Conservation (phyloP, 1,140 invertebrate species). For the Watersipora subatra region DNA sequence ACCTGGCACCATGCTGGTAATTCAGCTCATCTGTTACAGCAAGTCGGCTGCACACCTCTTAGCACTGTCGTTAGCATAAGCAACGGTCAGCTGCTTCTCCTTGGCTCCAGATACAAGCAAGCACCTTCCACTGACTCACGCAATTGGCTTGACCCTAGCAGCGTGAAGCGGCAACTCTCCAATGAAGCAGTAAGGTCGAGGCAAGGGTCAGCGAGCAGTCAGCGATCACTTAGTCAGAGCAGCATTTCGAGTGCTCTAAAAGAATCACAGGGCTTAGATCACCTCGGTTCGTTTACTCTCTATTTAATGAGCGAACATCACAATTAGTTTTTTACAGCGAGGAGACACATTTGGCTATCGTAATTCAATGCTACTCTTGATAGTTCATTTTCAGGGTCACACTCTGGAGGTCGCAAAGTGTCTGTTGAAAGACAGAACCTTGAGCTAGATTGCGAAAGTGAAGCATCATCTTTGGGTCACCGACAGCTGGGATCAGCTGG, state of each 20-base stretch:
- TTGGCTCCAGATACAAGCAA: conserved; percentile 47
- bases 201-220: neutral
- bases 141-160: conserved; percentile 9
- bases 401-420: too few species aligned
- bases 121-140: conserved; percentile 17
- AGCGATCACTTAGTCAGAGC: neutral
- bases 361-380: too few species aligned
- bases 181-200: neutral
- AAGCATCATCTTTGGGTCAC: too few species aligned
- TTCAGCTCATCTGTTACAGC: conserved; percentile 32
- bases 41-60: conserved; percentile 51
- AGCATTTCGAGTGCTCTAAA: neutral
- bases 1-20: neutral
- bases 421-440: too few species aligned
- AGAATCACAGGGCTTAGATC: too few species aligned
- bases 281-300: too few species aligned
- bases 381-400: too few species aligned
- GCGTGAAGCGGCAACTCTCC: neutral
- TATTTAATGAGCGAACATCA: too few species aligned
- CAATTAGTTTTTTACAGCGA: too few species aligned
- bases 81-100: conserved; percentile 55
- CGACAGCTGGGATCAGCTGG: too few species aligned
- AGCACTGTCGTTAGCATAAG: conserved; percentile 52
- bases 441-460: too few species aligned
- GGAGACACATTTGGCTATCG: too few species aligned